Conservation (phyloP, 2,888 invertebrate species). For the Itoplectis maculator region DNA sequence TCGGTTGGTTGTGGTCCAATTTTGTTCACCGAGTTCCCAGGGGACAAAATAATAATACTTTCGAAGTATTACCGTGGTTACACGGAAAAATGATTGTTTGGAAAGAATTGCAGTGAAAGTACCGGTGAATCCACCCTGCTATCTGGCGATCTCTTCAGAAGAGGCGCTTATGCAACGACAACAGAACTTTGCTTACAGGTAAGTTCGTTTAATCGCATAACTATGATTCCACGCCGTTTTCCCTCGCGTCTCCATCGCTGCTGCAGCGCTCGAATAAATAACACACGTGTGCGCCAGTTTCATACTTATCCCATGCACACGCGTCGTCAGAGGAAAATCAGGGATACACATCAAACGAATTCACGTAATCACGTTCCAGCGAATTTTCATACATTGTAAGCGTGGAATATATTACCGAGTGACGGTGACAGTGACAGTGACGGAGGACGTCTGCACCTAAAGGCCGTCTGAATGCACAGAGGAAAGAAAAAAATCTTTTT, state of each 20-base stretch:
- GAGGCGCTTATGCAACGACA: too few relatives aligned
- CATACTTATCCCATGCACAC: neutral
- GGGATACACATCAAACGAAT: neutral
- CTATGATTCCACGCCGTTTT: slow-evolving; percentile 32
- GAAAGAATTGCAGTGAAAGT: too few relatives aligned
- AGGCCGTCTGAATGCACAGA: neutral
- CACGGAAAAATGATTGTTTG: too few relatives aligned
- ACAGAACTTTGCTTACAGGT: too few relatives aligned
- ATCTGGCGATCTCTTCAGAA: too few relatives aligned
- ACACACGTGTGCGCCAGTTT: slow-evolving; percentile 5
- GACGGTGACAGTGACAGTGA: slow-evolving; percentile 14
- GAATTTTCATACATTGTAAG: neutral
- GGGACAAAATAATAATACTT: too few relatives aligned
- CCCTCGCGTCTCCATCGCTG: neutral
- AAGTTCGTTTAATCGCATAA: too few relatives aligned
- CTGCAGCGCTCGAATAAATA: slow-evolving; percentile 36
- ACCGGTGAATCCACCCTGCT: too few relatives aligned
- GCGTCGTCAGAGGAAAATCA: neutral
- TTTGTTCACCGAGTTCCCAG: too few relatives aligned
- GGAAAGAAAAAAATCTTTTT: slow-evolving; percentile 15
- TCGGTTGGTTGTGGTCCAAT: too few relatives aligned
- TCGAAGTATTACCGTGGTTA: too few relatives aligned
- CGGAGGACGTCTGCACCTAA: neutral
- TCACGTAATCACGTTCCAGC: neutral
- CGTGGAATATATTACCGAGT: slow-evolving; percentile 3